A percentile compares a stretch with the other conserved stretches of the same genome.
phyloP scores from a whole-genome alignment of 2,888 invertebrate species.

The Mythimna loreyi region DNA sequence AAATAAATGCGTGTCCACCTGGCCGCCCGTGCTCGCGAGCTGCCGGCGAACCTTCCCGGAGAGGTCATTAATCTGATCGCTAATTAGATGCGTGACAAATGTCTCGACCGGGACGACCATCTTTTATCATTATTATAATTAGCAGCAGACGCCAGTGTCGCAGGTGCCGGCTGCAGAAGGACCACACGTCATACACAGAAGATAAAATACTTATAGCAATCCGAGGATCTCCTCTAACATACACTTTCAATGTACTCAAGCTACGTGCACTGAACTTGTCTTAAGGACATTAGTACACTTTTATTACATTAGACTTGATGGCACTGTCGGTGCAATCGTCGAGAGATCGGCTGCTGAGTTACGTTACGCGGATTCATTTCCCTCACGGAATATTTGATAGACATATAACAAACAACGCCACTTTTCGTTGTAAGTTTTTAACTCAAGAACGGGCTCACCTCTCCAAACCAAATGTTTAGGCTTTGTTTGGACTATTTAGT shows the following conservation, averaged over 20 bases:
- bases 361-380: too few relatives aligned
- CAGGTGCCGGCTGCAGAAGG: background rate
- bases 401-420: too few relatives aligned
- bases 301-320: too few relatives aligned
- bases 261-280: background rate
- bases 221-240: background rate
- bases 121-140: conserved; percentile 58
- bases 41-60: conserved; percentile 32
- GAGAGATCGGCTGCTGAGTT: too few relatives aligned
- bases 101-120: conserved; percentile 36
- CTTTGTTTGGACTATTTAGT: too few relatives aligned
- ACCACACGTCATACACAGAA: background rate
- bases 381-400: too few relatives aligned
- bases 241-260: too few relatives aligned
- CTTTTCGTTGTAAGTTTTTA: too few relatives aligned
- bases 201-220: background rate
- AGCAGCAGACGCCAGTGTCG: conserved; percentile 11
- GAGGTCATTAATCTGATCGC: conserved; percentile 52
- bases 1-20: conserved; percentile 38
- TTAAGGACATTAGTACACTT: background rate
- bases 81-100: conserved; percentile 60
- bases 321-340: too few relatives aligned
- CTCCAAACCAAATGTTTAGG: too few relatives aligned
- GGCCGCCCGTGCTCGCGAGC: background rate
- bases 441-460: too few relatives aligned